phyloP scores from a whole-genome alignment of 2,797 vertebrate genomes.

The Cichlasoma orientale region DNA sequence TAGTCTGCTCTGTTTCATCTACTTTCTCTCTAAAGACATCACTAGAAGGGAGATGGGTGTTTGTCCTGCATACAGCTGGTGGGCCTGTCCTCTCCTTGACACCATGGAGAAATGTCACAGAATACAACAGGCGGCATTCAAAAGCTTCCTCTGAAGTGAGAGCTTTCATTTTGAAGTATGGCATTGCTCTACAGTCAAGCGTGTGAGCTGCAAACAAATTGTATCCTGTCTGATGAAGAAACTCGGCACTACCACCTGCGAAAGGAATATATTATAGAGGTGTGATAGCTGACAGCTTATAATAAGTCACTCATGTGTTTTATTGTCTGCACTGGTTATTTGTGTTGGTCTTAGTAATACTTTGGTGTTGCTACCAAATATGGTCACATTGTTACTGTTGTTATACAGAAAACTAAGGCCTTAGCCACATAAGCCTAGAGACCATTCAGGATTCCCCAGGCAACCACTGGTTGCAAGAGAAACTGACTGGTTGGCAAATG shows the following conservation, averaged over 20 bases:
- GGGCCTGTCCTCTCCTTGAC: conserved; percentile 45
- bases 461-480: neutral
- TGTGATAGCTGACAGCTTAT: conserved; percentile 51
- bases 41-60: conserved; percentile 15
- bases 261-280: conserved; percentile 29
- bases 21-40: conserved; percentile 41
- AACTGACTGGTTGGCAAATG: neutral
- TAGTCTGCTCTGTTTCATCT: conserved; percentile 69
- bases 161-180: conserved; percentile 35
- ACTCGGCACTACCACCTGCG: conserved; percentile 24
- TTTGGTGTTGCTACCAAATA: neutral
- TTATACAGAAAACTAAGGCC: neutral
- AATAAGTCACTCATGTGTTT: conserved; percentile 47
- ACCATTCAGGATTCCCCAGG: neutral
- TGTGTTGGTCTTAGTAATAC: conserved; percentile 4
- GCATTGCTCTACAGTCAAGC: conserved; percentile 24
- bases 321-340: conserved; percentile 27
- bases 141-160: conserved; percentile 42
- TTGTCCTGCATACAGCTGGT: conserved; percentile 40
- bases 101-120: conserved; percentile 18
- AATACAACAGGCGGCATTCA: conserved; percentile 34
- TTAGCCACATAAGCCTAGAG: neutral
- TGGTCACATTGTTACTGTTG: too few relatives aligned
- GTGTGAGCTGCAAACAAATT: conserved; percentile 45
- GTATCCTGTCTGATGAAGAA: conserved; percentile 35